These are phyloP conservation scores for Eidolon helvum DNA, from an alignment of 2,113 vertebrate species.

Conservation along the genomic window DNA sequence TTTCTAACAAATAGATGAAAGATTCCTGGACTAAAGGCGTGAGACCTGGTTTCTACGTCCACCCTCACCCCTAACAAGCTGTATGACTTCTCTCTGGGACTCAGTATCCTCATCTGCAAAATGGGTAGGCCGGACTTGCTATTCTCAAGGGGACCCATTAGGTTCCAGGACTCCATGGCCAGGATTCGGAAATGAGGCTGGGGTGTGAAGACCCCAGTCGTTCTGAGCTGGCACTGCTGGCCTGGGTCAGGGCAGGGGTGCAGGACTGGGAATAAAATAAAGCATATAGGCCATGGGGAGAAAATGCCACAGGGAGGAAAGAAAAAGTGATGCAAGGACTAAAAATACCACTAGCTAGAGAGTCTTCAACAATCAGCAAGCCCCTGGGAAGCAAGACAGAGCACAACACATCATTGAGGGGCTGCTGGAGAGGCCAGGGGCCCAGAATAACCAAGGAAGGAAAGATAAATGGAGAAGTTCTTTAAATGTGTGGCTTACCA, in stretches of 20 bases:
- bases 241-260: too few relatives aligned
- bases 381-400: constrained; percentile 44
- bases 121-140: background rate
- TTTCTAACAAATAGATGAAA: background rate
- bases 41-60: background rate
- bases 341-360: constrained; percentile 52
- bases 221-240: background rate
- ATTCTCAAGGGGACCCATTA: background rate
- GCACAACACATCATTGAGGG: constrained; percentile 38
- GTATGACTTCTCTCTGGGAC: background rate
- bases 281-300: background rate
- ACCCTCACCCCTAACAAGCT: background rate
- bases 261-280: background rate
- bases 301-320: background rate
- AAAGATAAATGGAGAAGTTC: constrained; percentile 75
- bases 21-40: background rate
- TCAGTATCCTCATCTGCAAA: background rate
- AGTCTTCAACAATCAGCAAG: constrained; percentile 7
- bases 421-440: constrained; percentile 14
- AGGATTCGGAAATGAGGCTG: fast-evolving
- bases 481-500: constrained; percentile 73
- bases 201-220: background rate
- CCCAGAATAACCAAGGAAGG: constrained; percentile 75
- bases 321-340: background rate
- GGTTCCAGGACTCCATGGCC: background rate